These are phyloP conservation scores for Oreocharis arfaki DNA, from an alignment of 2,113 vertebrate species.

Conservation along the genomic window DNA sequence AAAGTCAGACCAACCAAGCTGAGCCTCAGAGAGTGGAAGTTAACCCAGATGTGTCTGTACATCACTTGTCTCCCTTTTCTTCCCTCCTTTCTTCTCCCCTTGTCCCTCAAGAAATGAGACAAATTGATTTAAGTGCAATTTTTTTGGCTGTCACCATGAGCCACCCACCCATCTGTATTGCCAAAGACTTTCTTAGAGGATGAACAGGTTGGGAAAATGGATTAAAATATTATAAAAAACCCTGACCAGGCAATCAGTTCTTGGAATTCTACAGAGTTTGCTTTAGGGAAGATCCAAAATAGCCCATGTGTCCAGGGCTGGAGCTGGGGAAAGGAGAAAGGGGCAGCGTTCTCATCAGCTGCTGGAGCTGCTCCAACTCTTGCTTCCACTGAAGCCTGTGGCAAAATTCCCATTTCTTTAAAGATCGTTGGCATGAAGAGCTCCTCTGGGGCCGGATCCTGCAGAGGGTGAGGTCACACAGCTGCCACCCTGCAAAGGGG, in stretches of 20 bases:
- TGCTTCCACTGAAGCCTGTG: background rate
- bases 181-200: background rate
- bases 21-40: background rate
- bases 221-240: background rate
- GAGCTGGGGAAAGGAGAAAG: background rate
- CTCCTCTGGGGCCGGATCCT: background rate
- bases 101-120: background rate
- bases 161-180: background rate
- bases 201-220: background rate
- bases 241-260: background rate
- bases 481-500: background rate
- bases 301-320: background rate
- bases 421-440: background rate
- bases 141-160: background rate
- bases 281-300: background rate
- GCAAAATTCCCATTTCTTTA: conserved; percentile 12
- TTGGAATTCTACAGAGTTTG: background rate
- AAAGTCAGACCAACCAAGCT: background rate
- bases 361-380: conserved; percentile 2
- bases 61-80: background rate
- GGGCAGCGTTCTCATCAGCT: background rate
- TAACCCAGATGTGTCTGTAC: background rate
- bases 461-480: background rate
- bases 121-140: background rate
- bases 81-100: background rate